phyloP scores from a whole-genome alignment of 2,797 vertebrate genomes.

The Selene dorsalis region DNA sequence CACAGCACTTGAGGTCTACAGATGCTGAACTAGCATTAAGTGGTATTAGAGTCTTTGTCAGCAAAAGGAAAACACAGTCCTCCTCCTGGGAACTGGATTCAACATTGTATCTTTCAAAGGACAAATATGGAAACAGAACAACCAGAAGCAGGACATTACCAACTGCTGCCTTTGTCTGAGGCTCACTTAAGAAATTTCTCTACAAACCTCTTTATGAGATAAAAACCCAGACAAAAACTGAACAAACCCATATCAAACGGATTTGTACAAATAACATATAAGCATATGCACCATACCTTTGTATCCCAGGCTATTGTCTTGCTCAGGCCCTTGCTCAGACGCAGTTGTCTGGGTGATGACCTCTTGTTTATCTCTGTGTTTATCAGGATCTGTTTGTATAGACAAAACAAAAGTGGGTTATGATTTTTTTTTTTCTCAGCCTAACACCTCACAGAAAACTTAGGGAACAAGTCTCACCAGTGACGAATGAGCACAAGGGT shows the following conservation, averaged over 20 bases:
- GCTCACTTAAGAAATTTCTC: conserved; percentile 37
- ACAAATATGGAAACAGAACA: conserved; percentile 66
- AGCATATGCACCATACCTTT: conserved; percentile 73
- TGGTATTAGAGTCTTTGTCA: conserved; percentile 70
- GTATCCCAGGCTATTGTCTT: conserved; percentile 80
- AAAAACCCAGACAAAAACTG: not conserved
- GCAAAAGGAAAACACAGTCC: conserved; percentile 63
- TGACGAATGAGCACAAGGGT: not conserved
- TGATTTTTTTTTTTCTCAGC: no score
- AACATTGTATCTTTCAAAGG: conserved; percentile 58
- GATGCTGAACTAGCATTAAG: conserved; percentile 76
- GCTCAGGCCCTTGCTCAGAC: conserved; percentile 60
- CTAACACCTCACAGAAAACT: not conserved
- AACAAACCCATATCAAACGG: not conserved
- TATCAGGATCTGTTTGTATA: conserved; percentile 59
- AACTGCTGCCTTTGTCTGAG: conserved; percentile 15
- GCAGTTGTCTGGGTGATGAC: conserved; percentile 62
- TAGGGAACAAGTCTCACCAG: not conserved
- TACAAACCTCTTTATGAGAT: not conserved
- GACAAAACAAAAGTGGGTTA: conserved; percentile 5
- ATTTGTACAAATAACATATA: not conserved
- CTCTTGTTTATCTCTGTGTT: conserved; percentile 57
- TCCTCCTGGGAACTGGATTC: conserved; percentile 68
- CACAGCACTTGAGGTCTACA: conserved; percentile 57
- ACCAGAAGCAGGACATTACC: conserved; percentile 32